Base-by-base conservation (phyloP, 2,888 invertebrate species). In the Choristoneura rosaceana region DNA sequence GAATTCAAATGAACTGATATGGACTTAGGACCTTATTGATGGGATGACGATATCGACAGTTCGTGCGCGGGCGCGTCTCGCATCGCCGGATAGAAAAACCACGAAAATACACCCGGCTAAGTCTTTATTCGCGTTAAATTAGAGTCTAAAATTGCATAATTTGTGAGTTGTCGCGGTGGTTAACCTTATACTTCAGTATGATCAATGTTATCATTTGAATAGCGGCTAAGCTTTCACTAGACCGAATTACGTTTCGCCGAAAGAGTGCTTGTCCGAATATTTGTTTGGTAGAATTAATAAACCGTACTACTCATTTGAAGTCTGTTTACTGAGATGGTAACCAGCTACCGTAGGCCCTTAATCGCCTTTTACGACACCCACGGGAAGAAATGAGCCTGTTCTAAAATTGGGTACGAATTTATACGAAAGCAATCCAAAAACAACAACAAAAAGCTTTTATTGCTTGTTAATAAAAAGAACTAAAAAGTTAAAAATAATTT, bases 51-150 rank as follows among this genome's bases (percentile, higher is more conserved):
- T 25, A 55, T 25, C 55, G 55, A 55, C 25, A 55, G 25, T 55
- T 55, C 55, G 55, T 55, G 55, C 55, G 52, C 17, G 5, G 17
- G 43, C 61, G 61, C 17, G 60, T 61, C 61, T 43, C 43, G 61
- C 61, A 12, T 61, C 61, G 41, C 43, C 10, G 43, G 12, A 55
- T 55, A 25, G 25, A 12, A 25, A 55, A 25, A 55, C 55, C 55
- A 55, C 12, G 12, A 55, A 25, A 55, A 55, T 12, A 10, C 25
- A 55, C 55, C 25, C 55, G 55, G 55, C 12, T 25, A 12, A 25
- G 25, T 55, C 55, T 55, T 55, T 55, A 55, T 55, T 25, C 8
- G 4, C 7, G 12, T 12, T 12, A 12, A 0, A 7, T 10, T 55
- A 25, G 25, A 10, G 25, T 25, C 4, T 12, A 55, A 4, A 55